Percentiles rank a stretch among this genome's conserved stretches.
Evolutionary conservation across 1,140 invertebrate species (phyloP).

Genomic region (Drosophila kepulauana): DNA sequence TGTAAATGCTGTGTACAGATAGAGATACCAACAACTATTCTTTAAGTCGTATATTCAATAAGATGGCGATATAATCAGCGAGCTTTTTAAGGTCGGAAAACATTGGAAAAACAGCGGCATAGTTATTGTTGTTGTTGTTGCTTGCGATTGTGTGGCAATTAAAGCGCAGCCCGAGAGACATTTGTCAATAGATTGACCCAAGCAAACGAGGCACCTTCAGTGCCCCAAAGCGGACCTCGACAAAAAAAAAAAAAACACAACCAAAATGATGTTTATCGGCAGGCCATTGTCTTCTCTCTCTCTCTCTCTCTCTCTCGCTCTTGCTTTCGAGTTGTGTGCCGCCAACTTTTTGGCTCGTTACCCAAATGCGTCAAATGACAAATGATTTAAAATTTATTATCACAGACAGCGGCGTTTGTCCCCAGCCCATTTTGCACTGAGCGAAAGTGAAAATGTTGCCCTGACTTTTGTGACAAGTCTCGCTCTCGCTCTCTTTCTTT

Average conservation of each 20-base stretch:
- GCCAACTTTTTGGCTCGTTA: constrained; percentile 62
- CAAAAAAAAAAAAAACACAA: constrained; percentile 12
- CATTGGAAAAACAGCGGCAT: constrained; percentile 28
- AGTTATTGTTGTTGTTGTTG: neutral
- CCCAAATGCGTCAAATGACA: constrained; percentile 79
- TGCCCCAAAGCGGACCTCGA: constrained; percentile 2
- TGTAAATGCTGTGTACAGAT: constrained; percentile 7
- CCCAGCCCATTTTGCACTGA: constrained; percentile 45
- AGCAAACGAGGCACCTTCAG: constrained; percentile 38
- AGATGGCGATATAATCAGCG: constrained; percentile 50
- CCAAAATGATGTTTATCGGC: constrained; percentile 70
- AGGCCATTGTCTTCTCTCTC: constrained; percentile 58
- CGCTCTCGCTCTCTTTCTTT: constrained; percentile 40
- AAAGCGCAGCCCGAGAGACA: constrained; percentile 54
- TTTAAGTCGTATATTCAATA: constrained; percentile 52
- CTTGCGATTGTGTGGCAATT: constrained; percentile 50
- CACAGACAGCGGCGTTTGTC: constrained; percentile 30
- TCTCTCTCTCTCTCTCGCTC: constrained; percentile 3
- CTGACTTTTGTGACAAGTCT: constrained; percentile 52
- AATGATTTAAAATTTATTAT: constrained; percentile 81
- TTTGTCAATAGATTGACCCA: constrained; percentile 73
- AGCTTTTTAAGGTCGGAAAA: constrained; percentile 1
- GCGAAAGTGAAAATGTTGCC: constrained; percentile 65
- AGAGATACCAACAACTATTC: neutral
- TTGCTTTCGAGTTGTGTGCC: constrained; percentile 34